A percentile compares a stretch with the other conserved stretches of the same genome.
These are phyloP conservation scores for Andrena praecox DNA, from an alignment of 2,888 invertebrate genomes.

Conservation along the genomic window DNA sequence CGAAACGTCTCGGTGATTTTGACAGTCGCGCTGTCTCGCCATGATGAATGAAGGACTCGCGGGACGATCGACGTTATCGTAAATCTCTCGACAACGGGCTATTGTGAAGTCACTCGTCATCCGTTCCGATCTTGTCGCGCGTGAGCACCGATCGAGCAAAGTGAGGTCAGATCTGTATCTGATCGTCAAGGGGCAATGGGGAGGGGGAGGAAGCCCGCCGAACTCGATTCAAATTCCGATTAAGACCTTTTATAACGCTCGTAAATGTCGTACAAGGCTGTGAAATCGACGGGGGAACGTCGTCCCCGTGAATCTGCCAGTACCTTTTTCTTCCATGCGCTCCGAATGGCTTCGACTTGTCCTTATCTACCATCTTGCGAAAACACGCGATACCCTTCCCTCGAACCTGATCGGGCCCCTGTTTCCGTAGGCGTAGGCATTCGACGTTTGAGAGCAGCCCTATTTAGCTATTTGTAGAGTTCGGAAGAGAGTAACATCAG, in stretches of 20 bases:
- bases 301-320: neutral
- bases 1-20: conserved; percentile 62
- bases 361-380: neutral
- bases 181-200: conserved; percentile 27
- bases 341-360: neutral
- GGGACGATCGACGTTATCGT: conserved; percentile 72
- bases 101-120: conserved; percentile 69
- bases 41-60: conserved; percentile 72
- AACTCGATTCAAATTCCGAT: conserved; percentile 63
- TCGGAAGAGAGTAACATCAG: too few species aligned
- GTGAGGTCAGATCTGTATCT: conserved; percentile 76
- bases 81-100: conserved; percentile 64
- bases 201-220: conserved; percentile 33
- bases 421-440: too few species aligned
- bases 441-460: too few species aligned
- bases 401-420: neutral
- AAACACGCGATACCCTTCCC: neutral
- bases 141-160: conserved; percentile 53
- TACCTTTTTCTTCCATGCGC: neutral
- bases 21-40: conserved; percentile 63
- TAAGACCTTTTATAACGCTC: conserved; percentile 47
- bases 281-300: conserved; percentile 41
- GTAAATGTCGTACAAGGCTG: conserved; percentile 47
- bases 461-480: too few species aligned
- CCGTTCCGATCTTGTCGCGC: conserved; percentile 65